Evolutionary conservation across 2,113 vertebrate genomes (phyloP), one percentile per base, ranked within the genome.

Genomic region (Pituophis catenifer): DNA sequence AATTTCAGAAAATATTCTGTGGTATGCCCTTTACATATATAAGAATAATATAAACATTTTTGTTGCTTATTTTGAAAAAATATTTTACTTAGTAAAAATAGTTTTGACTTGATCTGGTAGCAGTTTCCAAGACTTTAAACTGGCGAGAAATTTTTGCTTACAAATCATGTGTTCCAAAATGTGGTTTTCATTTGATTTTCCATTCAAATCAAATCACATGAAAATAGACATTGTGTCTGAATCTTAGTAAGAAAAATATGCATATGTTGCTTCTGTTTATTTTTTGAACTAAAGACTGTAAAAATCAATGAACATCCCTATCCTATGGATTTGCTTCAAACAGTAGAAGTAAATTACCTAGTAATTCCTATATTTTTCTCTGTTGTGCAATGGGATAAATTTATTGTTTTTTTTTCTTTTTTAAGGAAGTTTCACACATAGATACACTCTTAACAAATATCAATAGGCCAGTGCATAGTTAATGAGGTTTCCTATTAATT

Each of bases 1-100:
- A 96, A 96, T 95, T 95, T 94, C 91, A 48, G 95, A 96, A 96
- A 95, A 93, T 94, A 94, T 95, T 96, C 91, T 95, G 21, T 57
- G 92, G 95, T 52, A 92, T 89, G 33, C n/a, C 38, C 23, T 38
- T 53, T 62, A 81, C 62, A 89, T 50, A 50, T 89, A 75, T 75
- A 89, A 89, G 48, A 29, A 38, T 48, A 48, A 62, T 75, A 58
- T 50, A 92, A 86, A 53, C 29, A 24, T 88, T 62, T 87, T 13
- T 48, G 17, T 33, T 90, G 33, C 52, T 87, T 92, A 86, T 91
- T 86, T 88, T 52, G 86, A 54, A 62, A 88, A 88, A 19, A 15
- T 44, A 88, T 38, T 26, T 33, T 11, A 62, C 70, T 38, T 88
- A 52, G 44, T 62, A 88, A 65, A 88, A 88, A 62, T 52, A 21